phyloP scores from a whole-genome alignment of 2,888 invertebrate genomes.

The Crematogaster levior region DNA sequence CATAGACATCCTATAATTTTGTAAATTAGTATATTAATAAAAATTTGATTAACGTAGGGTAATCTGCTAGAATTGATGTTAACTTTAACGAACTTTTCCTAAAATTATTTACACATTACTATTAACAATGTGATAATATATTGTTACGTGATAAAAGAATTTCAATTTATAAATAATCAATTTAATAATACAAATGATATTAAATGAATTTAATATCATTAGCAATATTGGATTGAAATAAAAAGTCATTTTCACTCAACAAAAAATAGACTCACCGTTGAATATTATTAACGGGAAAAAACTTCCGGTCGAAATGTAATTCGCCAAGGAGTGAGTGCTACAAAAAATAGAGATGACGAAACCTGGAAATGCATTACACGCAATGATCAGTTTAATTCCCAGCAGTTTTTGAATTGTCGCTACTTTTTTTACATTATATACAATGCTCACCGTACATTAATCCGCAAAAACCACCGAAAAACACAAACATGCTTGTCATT shows the following conservation, averaged over 20 bases:
- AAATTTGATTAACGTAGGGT: background rate
- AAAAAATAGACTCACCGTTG: conserved; percentile 89
- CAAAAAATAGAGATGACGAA: conserved; percentile 94
- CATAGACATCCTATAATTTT: conserved; percentile 88
- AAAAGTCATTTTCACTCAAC: background rate
- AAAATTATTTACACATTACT: too few relatives aligned
- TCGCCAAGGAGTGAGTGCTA: conserved; percentile 92
- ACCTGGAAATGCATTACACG: conserved; percentile 85
- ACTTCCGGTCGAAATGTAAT: conserved; percentile 94
- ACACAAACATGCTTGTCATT: conserved; percentile 88
- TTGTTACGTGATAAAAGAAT: background rate
- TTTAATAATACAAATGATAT: background rate
- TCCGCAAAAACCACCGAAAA: conserved; percentile 92
- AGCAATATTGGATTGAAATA: background rate
- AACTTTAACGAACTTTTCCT: background rate
- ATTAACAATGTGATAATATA: background rate
- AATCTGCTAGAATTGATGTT: background rate
- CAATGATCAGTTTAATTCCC: conserved; percentile 14
- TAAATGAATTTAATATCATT: background rate
- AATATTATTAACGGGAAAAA: conserved; percentile 96
- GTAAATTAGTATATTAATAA: conserved; percentile 16
- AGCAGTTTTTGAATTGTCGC: conserved; percentile 5
- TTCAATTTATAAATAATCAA: background rate
- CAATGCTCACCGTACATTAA: conserved; percentile 91
- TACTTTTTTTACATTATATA: conserved; percentile 15